Conservation (phyloP, 2,797 vertebrate genomes). For the Kryptopterus vitreolus region DNA sequence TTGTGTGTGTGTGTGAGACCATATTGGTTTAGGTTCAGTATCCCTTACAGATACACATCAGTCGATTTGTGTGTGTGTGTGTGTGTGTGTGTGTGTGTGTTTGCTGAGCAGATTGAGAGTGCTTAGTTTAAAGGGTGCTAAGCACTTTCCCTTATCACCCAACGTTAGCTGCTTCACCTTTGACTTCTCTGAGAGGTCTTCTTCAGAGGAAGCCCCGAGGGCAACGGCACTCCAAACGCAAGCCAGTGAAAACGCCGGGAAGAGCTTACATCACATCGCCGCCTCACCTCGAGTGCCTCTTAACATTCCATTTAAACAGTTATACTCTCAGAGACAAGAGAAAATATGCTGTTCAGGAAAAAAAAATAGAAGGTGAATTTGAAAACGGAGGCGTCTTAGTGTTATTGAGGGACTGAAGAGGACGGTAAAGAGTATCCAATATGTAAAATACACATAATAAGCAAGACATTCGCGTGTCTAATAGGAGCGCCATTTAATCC, state of each 20-base stretch:
- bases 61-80: conserved; percentile 36
- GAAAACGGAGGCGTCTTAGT: too few species aligned
- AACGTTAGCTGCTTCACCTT: conserved; percentile 60
- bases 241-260: conserved; percentile 28
- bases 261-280: conserved; percentile 37
- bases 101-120: conserved; percentile 38
- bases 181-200: conserved; percentile 56
- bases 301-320: conserved; percentile 9
- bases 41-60: conserved; percentile 40
- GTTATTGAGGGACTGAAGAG: too few species aligned
- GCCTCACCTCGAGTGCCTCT: conserved; percentile 40
- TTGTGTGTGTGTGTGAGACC: conserved; percentile 8
- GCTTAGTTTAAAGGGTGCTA: conserved; percentile 57
- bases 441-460: conserved; percentile 30
- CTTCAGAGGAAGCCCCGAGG: conserved; percentile 46
- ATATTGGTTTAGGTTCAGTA: conserved; percentile 37
- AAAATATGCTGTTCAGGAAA: neutral
- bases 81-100: conserved; percentile 42
- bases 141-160: conserved; percentile 65
- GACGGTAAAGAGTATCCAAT: too few species aligned
- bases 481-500: conserved; percentile 35
- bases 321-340: conserved; percentile 11
- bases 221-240: conserved; percentile 34
- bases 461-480: conserved; percentile 29
- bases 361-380: neutral